Evolutionary conservation across 2,113 vertebrate genomes (phyloP), one percentile per base, ranked within the genome.

Genomic region (Hirundichthys speculiger): DNA sequence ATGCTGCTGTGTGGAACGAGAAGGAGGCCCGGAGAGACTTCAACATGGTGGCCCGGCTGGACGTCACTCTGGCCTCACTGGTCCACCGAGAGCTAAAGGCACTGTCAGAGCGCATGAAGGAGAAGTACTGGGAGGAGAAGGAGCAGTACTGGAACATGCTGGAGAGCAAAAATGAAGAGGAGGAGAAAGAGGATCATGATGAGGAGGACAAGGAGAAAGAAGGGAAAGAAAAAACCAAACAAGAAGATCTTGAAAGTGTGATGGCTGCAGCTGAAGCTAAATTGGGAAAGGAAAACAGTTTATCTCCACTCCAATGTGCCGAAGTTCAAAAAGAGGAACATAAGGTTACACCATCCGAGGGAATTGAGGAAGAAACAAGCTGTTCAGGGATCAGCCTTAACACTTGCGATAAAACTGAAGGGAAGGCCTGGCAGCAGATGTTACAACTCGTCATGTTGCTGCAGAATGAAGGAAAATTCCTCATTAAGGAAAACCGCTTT

Each of bases 1-100:
- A 95, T 0, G 85, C 92, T 0, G 94, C 95, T 0, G 92, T 96
- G 27, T 96, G 95, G 95, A 94, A 95, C 0, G 94, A 95, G 68
- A 90, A 84, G 64, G 93, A 95, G 73, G 93, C 92, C 0, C 88
- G 88, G 21, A 78, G 75, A 20, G 92, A 94, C 71, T 95, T 92
- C 79, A 80, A 92, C 80, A 90, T 86, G 19, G 93, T 93, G 69
- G 86, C 88, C 63, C 86, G 92, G 13, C 83, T 96, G 0, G 94
- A 94, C 67, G 21, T 84, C 27, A 91, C 91, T 22, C 87, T 95
- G 85, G 76, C 87, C 0, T 86, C 89, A 0, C 90, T 92, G 0
- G 90, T 93, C 70, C 79, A 86, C 18, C 91, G 83, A 61, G 92
- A 96, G 82, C 65, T 96, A 52, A 91, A 72, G 64, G 79, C 85